Base-by-base conservation (phyloP, 2,888 invertebrate species). In the Thalpophila matura region DNA sequence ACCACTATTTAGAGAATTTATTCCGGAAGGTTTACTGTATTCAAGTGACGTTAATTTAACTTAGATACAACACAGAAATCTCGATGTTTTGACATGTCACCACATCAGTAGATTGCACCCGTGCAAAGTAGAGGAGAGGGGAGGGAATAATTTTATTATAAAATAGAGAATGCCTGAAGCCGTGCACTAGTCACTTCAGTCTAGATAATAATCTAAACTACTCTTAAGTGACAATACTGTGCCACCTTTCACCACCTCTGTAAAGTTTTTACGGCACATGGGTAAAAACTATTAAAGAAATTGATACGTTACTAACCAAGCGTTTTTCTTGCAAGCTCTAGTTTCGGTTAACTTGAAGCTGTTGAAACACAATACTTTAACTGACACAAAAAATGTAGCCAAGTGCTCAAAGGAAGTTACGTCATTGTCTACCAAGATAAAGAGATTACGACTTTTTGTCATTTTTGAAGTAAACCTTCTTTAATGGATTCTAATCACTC, bases 371-470 rank as follows among this genome's bases (percentile, higher is more conserved):
- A 50, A 71, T 67, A 74, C 72, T 51, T 40, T 51, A 14, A 24
- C 46, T 40, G 63, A 55, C 69, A 74, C 33, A 46, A 63, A 72
- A 62, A 63, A 73, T 38, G 54, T 38, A 46, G 46, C 31, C n/a
- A 50, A 62, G 53, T 20, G 12, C 43, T 57, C 46, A 45, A 26
- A 58, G 65, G 65, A 56, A 53, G 55, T 75, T 59, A 22, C 66
- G 37, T 50, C 55, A 75, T 66, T 70, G 75, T 70, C 61, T 66
- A 22, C 40, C 0, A 40, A 75, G 71, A 59, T 61, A 58, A 58
- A 46, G 35, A 56, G 66, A 70, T 74, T 26, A 70, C 53, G 31
- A 54, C 35, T 29, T 24, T 64, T 22, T 7, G 26, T 60, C 54
- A n/a, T 51, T 54, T 54, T 50, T 35, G n/a, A 38, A 62, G 46